Conservation (phyloP, 2,113 vertebrate genomes). For the Aegotheles bennettii region DNA sequence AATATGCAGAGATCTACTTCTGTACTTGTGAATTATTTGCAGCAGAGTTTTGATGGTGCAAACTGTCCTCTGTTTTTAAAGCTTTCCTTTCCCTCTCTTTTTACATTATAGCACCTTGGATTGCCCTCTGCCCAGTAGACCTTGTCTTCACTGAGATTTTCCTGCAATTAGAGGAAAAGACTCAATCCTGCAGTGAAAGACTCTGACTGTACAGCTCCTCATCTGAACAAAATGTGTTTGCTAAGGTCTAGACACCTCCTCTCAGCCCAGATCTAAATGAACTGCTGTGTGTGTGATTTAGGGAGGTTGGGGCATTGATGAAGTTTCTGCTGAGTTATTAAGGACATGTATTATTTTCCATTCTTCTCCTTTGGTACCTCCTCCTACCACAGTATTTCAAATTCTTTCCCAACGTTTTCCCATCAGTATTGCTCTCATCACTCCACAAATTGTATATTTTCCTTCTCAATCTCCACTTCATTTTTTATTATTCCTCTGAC, state of each 20-base stretch:
- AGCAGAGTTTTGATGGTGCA: neutral
- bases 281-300: neutral
- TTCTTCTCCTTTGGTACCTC: neutral
- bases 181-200: neutral
- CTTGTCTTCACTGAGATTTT: neutral
- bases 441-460: neutral
- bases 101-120: neutral
- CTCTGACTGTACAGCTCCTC: neutral
- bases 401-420: neutral
- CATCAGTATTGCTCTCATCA: neutral
- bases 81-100: neutral
- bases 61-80: neutral
- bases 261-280: neutral
- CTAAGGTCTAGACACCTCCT: neutral
- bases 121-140: neutral
- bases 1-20: neutral
- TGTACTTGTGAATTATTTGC: neutral
- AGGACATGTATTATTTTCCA: neutral
- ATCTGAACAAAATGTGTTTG: neutral
- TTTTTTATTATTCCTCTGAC: neutral
- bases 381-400: neutral
- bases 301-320: neutral
- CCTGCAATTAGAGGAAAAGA: neutral
- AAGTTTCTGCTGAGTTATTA: neutral
- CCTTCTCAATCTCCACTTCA: neutral